These are phyloP conservation scores for Chrysaora quinquecirrha DNA, from an alignment of 30 jellyfish, hydroid and myxozoan genomes.

Conservation along the genomic window DNA sequence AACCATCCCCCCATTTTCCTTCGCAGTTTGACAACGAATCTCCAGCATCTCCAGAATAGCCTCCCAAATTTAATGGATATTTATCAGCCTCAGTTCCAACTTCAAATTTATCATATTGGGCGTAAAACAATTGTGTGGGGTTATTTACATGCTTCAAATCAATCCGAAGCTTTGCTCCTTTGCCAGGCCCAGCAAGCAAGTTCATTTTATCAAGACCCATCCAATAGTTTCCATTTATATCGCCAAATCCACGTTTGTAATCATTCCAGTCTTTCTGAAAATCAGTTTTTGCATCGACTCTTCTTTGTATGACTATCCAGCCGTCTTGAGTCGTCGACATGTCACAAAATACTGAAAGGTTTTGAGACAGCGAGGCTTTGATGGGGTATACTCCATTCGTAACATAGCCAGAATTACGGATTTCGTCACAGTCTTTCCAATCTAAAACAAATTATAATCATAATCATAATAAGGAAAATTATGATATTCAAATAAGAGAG, in stretches of 20 bases:
- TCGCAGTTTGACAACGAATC: not conserved
- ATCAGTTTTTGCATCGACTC: conserved; percentile 8
- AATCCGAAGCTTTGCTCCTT: conserved; percentile 1
- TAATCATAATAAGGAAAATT: too few relatives aligned
- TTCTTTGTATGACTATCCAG: conserved; percentile 52
- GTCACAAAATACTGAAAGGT: conserved; percentile 25
- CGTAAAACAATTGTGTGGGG: not conserved
- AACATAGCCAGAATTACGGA: conserved; percentile 4
- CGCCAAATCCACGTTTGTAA: conserved; percentile 55
- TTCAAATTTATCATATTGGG: not conserved
- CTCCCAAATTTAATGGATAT: not conserved
- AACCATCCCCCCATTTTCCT: not conserved
- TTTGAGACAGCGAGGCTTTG: conserved; percentile 16
- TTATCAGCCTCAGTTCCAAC: not conserved
- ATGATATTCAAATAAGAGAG: too few relatives aligned
- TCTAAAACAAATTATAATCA: conserved; percentile 1
- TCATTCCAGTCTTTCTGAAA: conserved; percentile 48
- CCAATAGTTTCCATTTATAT: conserved; percentile 35
- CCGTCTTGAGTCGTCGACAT: conserved; percentile 9
- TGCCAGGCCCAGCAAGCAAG: conserved; percentile 18
- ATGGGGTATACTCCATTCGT: conserved; percentile 31
- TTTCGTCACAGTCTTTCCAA: conserved; percentile 44
- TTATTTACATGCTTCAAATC: not conserved
- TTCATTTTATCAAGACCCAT: conserved; percentile 43
- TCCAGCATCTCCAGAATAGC: conserved; percentile 9